Conservation (phyloP, 2,797 vertebrate species). For the Rhinoraja longicauda region DNA sequence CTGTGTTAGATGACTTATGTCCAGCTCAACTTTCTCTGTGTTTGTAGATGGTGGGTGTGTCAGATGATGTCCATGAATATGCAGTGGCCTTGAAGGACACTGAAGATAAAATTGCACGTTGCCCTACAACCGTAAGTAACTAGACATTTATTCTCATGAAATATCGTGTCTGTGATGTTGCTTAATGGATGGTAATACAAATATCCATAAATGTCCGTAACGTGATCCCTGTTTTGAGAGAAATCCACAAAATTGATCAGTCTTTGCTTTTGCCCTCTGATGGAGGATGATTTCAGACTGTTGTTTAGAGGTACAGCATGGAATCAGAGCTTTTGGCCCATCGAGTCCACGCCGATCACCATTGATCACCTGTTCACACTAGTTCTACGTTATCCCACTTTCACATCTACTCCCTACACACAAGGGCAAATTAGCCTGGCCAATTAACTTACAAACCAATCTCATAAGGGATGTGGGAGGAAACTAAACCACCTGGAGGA, state of each 20-base stretch:
- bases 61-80: constrained; percentile 91
- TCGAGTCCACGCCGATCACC: too few relatives aligned
- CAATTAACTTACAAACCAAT: too few relatives aligned
- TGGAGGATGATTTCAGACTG: not conserved
- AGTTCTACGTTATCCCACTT: too few relatives aligned
- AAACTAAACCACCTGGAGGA: too few relatives aligned
- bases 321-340: too few relatives aligned
- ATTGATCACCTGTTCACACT: too few relatives aligned
- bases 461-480: too few relatives aligned
- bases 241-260: not conserved
- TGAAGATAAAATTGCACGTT: constrained; percentile 87
- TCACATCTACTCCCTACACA: too few relatives aligned
- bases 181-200: not conserved
- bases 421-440: too few relatives aligned
- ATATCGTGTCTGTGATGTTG: too few relatives aligned
- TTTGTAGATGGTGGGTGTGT: constrained; percentile 90
- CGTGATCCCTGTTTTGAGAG: not conserved
- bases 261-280: not conserved
- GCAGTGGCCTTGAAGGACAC: constrained; percentile 89
- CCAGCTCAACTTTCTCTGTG: constrained; percentile 10
- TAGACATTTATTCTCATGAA: not conserved
- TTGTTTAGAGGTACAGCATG: not conserved
- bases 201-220: not conserved
- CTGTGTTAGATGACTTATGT: not conserved
- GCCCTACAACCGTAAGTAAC: constrained; percentile 64